Conservation (phyloP, 2,797 vertebrate species). For the Crotalus adamanteus region DNA sequence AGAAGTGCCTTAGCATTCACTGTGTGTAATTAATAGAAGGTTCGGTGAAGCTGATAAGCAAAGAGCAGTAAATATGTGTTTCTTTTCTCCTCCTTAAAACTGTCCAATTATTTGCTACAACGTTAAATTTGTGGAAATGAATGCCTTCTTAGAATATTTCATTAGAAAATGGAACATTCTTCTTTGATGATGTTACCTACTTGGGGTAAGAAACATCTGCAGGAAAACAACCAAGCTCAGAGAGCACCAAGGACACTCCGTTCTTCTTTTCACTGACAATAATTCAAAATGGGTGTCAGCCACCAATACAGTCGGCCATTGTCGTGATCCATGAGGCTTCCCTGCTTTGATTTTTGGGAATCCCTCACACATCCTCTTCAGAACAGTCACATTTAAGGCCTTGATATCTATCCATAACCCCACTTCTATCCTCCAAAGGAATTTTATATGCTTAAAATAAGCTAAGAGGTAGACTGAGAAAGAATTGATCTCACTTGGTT, state of each 20-base stretch:
- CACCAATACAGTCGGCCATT: background rate
- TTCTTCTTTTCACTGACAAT: background rate
- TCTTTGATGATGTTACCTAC: background rate
- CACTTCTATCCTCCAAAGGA: slow-evolving; percentile 3
- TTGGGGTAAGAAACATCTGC: background rate
- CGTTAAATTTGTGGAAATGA: background rate
- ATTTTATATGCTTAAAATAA: slow-evolving; percentile 38
- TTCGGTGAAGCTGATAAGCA: background rate
- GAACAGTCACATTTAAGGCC: background rate
- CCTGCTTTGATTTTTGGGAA: background rate
- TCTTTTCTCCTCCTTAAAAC: background rate
- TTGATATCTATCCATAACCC: background rate
- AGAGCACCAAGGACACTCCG: background rate
- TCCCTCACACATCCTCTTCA: background rate
- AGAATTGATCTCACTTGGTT: slow-evolving; percentile 71
- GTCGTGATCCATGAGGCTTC: background rate
- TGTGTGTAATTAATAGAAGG: background rate
- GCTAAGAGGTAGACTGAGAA: background rate
- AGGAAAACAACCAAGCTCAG: background rate
- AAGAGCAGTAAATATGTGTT: background rate
- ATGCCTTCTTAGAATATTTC: background rate
- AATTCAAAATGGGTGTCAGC: background rate
- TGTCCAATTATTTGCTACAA: background rate
- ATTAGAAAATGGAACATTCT: background rate
- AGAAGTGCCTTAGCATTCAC: background rate